A percentile compares a stretch with the other conserved stretches of the same genome.
Evolutionary conservation across 2,113 vertebrate species (phyloP).

Genomic region (Arvicanthis niloticus): DNA sequence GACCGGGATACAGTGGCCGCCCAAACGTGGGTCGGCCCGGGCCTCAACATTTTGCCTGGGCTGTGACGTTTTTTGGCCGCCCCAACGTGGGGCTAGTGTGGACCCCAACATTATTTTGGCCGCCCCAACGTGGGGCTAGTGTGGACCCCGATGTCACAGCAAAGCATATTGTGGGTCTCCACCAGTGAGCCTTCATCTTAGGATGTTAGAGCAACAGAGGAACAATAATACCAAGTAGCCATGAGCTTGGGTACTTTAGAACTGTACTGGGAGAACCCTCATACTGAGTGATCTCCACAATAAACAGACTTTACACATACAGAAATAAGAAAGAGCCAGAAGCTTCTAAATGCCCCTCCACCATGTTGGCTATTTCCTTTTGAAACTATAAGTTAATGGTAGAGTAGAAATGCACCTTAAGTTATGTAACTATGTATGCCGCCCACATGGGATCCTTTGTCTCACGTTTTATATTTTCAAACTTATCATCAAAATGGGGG

Average conservation of each 20-base stretch:
- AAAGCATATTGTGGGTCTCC: not conserved
- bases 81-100: too few species aligned
- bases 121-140: too few species aligned
- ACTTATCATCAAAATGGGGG: not conserved
- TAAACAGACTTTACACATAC: not conserved
- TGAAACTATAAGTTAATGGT: not conserved
- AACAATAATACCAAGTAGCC: not conserved
- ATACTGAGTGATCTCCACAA: not conserved
- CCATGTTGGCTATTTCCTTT: not conserved
- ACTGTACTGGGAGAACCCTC: not conserved
- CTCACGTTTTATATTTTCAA: not conserved
- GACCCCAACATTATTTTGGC: too few species aligned
- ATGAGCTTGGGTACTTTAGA: not conserved
- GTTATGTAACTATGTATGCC: not conserved
- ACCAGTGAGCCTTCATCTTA: not conserved
- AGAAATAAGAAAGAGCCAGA: not conserved
- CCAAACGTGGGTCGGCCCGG: too few species aligned
- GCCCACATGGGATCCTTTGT: not conserved
- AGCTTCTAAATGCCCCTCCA: not conserved
- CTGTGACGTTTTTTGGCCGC: too few species aligned
- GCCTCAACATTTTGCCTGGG: too few species aligned
- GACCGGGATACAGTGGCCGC: too few species aligned
- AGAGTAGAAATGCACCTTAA: not conserved
- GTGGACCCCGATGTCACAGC: not conserved
- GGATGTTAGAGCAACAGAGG: not conserved